Base-by-base conservation (phyloP, 2,888 invertebrate genomes). In the Anaspis maculata region DNA sequence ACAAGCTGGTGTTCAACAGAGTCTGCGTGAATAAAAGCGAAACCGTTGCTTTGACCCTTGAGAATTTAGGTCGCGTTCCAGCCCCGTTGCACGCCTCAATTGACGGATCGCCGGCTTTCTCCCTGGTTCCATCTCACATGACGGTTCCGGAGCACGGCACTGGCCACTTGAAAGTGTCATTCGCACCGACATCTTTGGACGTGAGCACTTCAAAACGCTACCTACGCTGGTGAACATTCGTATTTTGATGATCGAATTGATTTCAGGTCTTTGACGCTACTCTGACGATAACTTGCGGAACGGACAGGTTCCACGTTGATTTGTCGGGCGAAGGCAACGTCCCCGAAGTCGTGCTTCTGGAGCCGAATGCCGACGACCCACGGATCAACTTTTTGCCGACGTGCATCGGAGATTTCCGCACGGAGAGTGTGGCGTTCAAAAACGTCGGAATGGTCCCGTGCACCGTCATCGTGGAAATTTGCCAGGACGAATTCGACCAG, bases 271-370 rank as follows among this genome's bases (percentile, higher is more conserved):
- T n/a, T n/a, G n/a, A n/a, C n/a, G n/a, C n/a, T n/a, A n/a, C n/a
- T n/a, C n/a, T n/a, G n/a, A n/a, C n/a, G n/a, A n/a, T n/a, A n/a
- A n/a, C n/a, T n/a, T n/a, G n/a, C n/a, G n/a, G n/a, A n/a, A n/a
- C n/a, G n/a, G n/a, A n/a, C n/a, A n/a, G n/a, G n/a, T n/a, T n/a
- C n/a, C n/a, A n/a, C n/a, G n/a, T n/a, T n/a, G n/a, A n/a, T n/a
- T n/a, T n/a, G n/a, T n/a, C n/a, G n/a, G 71, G 71, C 1, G 64
- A 67, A 41, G 61, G 66, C 19, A 61, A 59, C 31, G 54, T 69
- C 5, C 69, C 71, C n/a, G 61, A 65, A 54, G 53, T 70, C 21
- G 36, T 40, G 10, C 34, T 71, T 12, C 30, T 61, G 3, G 51
- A 66, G 13, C 67, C 70, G 39, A 30, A 13, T 9, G 44, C 47